Percentiles rank a stretch among this genome's conserved stretches.
Conservation (phyloP, 1,140 invertebrate species). For the Drosophila fuyamai region DNA sequence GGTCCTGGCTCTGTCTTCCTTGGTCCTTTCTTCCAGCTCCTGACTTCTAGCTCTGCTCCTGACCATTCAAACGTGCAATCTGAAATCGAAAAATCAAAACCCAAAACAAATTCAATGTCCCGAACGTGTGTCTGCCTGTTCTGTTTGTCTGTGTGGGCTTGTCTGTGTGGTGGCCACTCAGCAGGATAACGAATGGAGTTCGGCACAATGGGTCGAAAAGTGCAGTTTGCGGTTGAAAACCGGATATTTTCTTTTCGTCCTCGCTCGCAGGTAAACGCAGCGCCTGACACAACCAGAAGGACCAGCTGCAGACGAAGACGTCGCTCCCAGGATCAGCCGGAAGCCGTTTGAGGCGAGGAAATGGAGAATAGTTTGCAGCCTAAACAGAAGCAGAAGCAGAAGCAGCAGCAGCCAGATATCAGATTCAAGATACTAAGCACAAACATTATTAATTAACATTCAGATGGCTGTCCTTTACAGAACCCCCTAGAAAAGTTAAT, state of each 20-base stretch:
- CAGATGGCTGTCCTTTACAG: conserved; percentile 27
- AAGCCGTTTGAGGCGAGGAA: conserved; percentile 63
- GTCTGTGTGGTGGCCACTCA: conserved; percentile 47
- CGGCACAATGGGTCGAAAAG: conserved; percentile 66
- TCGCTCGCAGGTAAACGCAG: conserved; percentile 27
- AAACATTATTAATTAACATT: conserved; percentile 53
- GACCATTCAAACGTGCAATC: conserved; percentile 78
- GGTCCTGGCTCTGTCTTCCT: conserved; percentile 9
- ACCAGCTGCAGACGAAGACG: conserved; percentile 7
- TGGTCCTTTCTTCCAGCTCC: conserved; percentile 8
- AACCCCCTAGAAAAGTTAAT: conserved; percentile 36
- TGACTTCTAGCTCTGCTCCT: conserved; percentile 4
- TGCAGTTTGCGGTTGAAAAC: conserved; percentile 74
- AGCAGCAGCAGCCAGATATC: conserved; percentile 15
- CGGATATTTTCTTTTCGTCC: conserved; percentile 65
- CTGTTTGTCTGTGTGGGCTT: conserved; percentile 10
- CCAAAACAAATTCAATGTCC: conserved; percentile 82
- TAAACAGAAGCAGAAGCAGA: neutral
- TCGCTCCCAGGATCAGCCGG: conserved; percentile 46
- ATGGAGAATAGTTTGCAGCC: conserved; percentile 45
- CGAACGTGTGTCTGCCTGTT: conserved; percentile 61
- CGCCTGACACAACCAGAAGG: conserved; percentile 48
- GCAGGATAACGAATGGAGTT: conserved; percentile 41
- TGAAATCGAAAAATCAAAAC: conserved; percentile 81
- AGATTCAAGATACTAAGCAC: conserved; percentile 14